These are phyloP conservation scores for Bombus waltoni DNA, from an alignment of 1,140 invertebrate species.

Conservation along the genomic window DNA sequence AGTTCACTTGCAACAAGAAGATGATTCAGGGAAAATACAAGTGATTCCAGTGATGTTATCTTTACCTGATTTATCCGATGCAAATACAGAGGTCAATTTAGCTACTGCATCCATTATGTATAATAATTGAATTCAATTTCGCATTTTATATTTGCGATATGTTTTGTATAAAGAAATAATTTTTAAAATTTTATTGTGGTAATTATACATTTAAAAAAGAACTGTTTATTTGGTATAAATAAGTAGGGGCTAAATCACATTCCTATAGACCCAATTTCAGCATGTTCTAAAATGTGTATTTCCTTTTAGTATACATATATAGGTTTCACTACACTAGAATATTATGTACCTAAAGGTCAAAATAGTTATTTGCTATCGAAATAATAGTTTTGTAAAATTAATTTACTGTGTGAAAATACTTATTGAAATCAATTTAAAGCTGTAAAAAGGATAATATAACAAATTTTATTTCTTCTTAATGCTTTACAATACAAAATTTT, in stretches of 20 bases:
- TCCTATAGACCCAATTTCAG: conserved; percentile 43
- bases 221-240: conserved; percentile 35
- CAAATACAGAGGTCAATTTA: conserved; percentile 77
- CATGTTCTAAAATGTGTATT: conserved; percentile 41
- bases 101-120: conserved; percentile 81
- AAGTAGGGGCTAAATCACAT: conserved; percentile 44
- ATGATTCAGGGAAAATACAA: conserved; percentile 79
- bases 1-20: conserved; percentile 76
- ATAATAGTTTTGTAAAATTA: conserved; percentile 37
- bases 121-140: conserved; percentile 69
- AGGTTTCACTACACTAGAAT: conserved; percentile 3
- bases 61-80: conserved; percentile 77
- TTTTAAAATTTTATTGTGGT: conserved; percentile 39
- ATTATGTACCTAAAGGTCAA: conserved; percentile 8
- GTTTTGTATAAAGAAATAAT: conserved; percentile 31
- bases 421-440: conserved; percentile 17
- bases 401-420: conserved; percentile 24
- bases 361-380: conserved; percentile 11
- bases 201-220: conserved; percentile 26
- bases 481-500: conserved; percentile 23
- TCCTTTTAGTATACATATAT: conserved; percentile 15
- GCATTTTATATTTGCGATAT: conserved; percentile 13
- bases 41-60: conserved; percentile 80
- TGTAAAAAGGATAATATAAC: conserved; percentile 42
- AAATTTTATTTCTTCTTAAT: conserved; percentile 26